phyloP scores from a whole-genome alignment of 2,888 invertebrate species.

The Sinentomon sp. region DNA sequence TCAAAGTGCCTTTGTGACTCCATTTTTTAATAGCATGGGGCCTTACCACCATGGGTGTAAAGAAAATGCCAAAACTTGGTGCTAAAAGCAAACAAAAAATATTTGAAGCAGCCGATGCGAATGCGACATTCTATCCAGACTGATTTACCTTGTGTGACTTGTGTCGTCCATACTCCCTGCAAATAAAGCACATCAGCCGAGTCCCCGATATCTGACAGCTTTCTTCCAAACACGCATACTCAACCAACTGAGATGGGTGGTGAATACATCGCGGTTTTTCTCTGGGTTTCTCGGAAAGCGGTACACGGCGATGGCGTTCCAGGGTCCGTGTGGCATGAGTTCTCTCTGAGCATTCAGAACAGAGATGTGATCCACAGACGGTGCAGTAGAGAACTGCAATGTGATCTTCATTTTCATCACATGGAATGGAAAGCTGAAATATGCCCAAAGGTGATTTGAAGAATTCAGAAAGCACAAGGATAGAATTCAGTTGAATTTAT shows the following conservation, averaged over 20 bases:
- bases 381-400: slow-evolving; percentile 28
- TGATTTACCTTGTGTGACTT: slow-evolving; percentile 25
- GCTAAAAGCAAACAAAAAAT: too few species aligned
- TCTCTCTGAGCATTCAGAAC: slow-evolving; percentile 25
- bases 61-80: slow-evolving; percentile 2
- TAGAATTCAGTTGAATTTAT: too few species aligned
- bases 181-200: slow-evolving; percentile 27
- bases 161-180: slow-evolving; percentile 29
- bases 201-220: slow-evolving; percentile 26
- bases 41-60: too few species aligned
- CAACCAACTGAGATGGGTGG: slow-evolving; percentile 27
- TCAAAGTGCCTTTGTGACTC: too few species aligned
- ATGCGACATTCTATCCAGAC: too few species aligned
- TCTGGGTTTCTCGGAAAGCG: slow-evolving; percentile 27
- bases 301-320: slow-evolving; percentile 26
- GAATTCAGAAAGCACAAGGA: too few species aligned
- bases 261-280: slow-evolving; percentile 27
- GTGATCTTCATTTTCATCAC: slow-evolving; percentile 28
- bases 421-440: slow-evolving; percentile 22
- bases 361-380: slow-evolving; percentile 27
- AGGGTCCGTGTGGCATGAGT: slow-evolving; percentile 27
- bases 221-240: slow-evolving; percentile 28
- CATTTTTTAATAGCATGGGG: too few species aligned
- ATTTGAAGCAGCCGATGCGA: too few species aligned
- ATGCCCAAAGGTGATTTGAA: too few species aligned